Evolutionary conservation across 2,797 vertebrate species (phyloP), one percentile per base, ranked within the genome.

Genomic region (Gymnothorax reevesii): DNA sequence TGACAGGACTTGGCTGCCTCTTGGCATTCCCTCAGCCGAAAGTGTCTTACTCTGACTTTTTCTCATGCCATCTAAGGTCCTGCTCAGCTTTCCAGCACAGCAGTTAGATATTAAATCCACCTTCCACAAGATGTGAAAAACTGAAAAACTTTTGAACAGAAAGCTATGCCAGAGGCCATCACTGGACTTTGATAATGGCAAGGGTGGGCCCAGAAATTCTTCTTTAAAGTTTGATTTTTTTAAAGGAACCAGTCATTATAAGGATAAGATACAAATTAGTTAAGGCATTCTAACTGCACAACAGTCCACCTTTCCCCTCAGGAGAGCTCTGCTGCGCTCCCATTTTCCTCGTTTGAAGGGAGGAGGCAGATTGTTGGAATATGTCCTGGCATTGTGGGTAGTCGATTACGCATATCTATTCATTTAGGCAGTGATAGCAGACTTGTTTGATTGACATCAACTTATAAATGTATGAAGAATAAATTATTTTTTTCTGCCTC

Each of bases 101-200:
- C 75, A 4, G 75, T n/a, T 42, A 69, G 82, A 83, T 83, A 64
- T 83, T 83, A 82, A 86, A 57, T 4, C 66, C 52, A 55, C 25
- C 80, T 49, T 17, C 7, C 52, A 57, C 57, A 83, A 49, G 64
- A 83, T 62, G 80, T 86, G 85, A 86, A 64, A 27, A 10, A 57
- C 62, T 22, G 33, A 42, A 42, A 42, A 42, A 42, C 42, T 57
- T n/a, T 57, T 25, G 82, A 52, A 17, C 27, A 52, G 17, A 62
- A 42, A 22, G 15, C 33, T 66, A 42, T 54, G 54, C 60, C 42
- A 13, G n/a, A 82, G 77, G 52, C 75, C 49, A 54, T 54, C 62
- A 27, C 66, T 49, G 77, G 33, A 62, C 22, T 86, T 22, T 49
- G 84, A 54, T n/a, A 60, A 71, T 20, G 17, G 55, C n/a, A 57